A percentile compares a stretch with the other conserved stretches of the same genome.
Conservation (phyloP, 2,797 vertebrate species). For the Lindbergichthys nudifrons region DNA sequence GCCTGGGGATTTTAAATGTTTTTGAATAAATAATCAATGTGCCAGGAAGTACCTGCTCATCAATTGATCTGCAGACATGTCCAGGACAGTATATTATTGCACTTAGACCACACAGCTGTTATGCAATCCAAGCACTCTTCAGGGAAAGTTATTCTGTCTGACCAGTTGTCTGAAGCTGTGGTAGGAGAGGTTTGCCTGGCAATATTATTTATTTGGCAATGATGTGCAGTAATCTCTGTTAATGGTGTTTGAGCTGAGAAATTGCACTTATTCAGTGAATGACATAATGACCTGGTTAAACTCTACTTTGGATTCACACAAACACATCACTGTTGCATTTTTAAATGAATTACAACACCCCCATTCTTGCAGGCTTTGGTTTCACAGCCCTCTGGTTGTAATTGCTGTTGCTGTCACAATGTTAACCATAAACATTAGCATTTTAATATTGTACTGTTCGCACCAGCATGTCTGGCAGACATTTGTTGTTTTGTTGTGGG, state of each 20-base stretch:
- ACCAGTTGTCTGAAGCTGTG: slow-evolving; percentile 10
- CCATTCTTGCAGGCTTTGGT: not conserved
- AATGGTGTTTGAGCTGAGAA: slow-evolving; percentile 10
- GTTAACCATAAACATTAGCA: slow-evolving; percentile 18
- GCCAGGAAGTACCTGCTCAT: slow-evolving; percentile 68
- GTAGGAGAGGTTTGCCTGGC: slow-evolving; percentile 19
- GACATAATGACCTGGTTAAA: not conserved
- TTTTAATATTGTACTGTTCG: not conserved
- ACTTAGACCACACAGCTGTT: slow-evolving; percentile 58
- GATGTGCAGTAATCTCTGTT: slow-evolving; percentile 4
- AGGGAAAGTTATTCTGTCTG: slow-evolving; percentile 17
- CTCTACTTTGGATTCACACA: not conserved
- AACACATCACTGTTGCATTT: slow-evolving; percentile 2
- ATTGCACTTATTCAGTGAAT: not conserved
- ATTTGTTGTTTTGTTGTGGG: slow-evolving; percentile 6
- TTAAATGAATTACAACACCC: not conserved
- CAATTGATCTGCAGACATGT: slow-evolving; percentile 68
- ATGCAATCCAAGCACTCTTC: slow-evolving; percentile 51
- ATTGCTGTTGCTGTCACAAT: slow-evolving; percentile 4
- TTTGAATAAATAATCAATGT: slow-evolving; percentile 75
- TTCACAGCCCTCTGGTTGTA: not conserved
- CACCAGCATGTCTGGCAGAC: slow-evolving; percentile 21
- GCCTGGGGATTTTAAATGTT: slow-evolving; percentile 24
- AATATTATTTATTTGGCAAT: not conserved
- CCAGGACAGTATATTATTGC: slow-evolving; percentile 46